Conservation (phyloP, 1,140 invertebrate species). For the Drosophila bifasciata region DNA sequence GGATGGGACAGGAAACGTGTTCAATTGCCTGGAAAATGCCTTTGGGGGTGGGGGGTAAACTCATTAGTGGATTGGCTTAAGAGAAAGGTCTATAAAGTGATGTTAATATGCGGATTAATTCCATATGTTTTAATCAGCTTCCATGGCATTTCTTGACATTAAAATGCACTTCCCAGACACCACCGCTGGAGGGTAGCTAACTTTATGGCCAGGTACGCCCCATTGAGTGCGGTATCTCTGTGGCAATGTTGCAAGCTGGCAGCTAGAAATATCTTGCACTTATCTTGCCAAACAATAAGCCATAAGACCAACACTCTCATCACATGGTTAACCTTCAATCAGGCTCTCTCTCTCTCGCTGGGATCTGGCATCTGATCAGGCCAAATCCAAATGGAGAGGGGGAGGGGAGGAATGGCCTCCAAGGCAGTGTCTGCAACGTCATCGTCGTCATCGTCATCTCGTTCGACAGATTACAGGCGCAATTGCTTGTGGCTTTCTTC, state of each 20-base stretch:
- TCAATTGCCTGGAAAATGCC: conserved; percentile 40
- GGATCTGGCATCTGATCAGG: conserved; percentile 27
- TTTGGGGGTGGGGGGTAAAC: conserved; percentile 6
- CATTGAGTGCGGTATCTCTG: conserved; percentile 33
- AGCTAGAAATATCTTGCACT: conserved; percentile 38
- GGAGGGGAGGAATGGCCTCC: conserved; percentile 9
- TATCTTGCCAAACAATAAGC: conserved; percentile 40
- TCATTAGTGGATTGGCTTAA: not conserved
- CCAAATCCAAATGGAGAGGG: conserved; percentile 30
- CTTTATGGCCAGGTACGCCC: conserved; percentile 49
- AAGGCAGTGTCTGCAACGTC: conserved; percentile 52
- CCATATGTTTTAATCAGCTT: not conserved
- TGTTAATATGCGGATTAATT: not conserved
- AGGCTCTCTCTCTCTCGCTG: conserved; percentile 8
- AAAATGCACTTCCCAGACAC: conserved; percentile 37
- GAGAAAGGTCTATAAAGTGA: conserved; percentile 25
- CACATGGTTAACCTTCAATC: conserved; percentile 52
- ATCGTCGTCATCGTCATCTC: conserved; percentile 41
- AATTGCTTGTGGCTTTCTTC: conserved; percentile 62
- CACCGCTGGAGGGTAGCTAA: conserved; percentile 25
- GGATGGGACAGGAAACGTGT: conserved; percentile 41
- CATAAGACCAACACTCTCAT: conserved; percentile 47
- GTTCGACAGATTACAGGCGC: conserved; percentile 40
- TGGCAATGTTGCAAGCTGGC: conserved; percentile 27
- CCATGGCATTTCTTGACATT: conserved; percentile 22